These are phyloP conservation scores for Adineta ricciae DNA, from an alignment of 2,888 invertebrate genomes.

Conservation along the genomic window DNA sequence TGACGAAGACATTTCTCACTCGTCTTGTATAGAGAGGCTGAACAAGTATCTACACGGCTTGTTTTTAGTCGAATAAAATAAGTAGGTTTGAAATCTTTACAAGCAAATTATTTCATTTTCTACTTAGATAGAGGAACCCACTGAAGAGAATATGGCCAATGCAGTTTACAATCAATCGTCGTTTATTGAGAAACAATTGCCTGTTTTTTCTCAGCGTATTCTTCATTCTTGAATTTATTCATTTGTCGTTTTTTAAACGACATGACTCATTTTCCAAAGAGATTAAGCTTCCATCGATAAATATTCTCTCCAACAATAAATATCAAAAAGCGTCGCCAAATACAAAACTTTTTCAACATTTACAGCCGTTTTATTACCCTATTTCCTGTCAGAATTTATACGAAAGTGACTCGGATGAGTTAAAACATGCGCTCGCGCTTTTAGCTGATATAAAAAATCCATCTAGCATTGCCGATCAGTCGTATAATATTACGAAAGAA, in stretches of 20 bases:
- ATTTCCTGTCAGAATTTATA: background rate
- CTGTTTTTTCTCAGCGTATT: background rate
- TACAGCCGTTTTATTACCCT: background rate
- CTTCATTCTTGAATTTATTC: background rate
- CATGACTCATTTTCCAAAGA: background rate
- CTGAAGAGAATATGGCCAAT: background rate
- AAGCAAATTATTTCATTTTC: background rate
- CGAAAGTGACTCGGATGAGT: background rate
- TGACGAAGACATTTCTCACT: background rate
- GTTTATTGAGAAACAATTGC: constrained; percentile 17
- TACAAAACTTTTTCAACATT: background rate
- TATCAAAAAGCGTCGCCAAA: background rate
- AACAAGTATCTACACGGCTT: background rate
- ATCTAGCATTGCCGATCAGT: background rate
- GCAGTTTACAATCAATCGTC: constrained; percentile 14
- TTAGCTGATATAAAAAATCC: background rate
- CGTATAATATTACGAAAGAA: background rate
- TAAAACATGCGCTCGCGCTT: background rate
- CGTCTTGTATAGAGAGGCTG: background rate
- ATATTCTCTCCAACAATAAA: background rate
- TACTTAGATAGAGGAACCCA: background rate
- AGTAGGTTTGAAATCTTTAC: no score
- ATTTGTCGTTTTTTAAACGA: background rate
- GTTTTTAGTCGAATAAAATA: no score
- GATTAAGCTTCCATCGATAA: background rate